These are phyloP conservation scores for Lottia gigantea DNA, from an alignment of 2,888 invertebrate species.

Conservation along the genomic window DNA sequence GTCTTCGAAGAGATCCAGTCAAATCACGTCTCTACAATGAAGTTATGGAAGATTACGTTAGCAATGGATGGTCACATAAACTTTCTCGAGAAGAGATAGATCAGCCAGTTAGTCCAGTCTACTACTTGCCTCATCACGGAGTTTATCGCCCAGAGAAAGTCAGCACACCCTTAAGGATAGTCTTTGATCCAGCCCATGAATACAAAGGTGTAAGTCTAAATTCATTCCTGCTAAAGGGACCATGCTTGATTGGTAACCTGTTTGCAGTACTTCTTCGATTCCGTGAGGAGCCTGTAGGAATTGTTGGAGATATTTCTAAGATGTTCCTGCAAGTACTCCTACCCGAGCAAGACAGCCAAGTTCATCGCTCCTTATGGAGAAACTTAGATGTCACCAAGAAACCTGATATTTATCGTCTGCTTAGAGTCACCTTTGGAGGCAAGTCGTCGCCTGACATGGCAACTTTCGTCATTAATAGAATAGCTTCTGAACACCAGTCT, in stretches of 20 bases:
- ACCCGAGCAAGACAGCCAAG: slow-evolving; percentile 10
- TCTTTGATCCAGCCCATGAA: slow-evolving; percentile 22
- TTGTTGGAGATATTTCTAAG: slow-evolving; percentile 9
- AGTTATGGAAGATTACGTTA: slow-evolving; percentile 1
- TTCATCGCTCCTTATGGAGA: slow-evolving; percentile 20
- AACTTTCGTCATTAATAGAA: slow-evolving; percentile 17
- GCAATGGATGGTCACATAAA: not conserved
- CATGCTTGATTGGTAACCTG: slow-evolving; percentile 19
- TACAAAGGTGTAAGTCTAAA: slow-evolving; percentile 13
- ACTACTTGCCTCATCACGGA: not conserved
- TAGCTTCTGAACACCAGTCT: slow-evolving; percentile 9
- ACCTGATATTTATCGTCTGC: slow-evolving; percentile 13
- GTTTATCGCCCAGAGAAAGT: slow-evolving; percentile 10
- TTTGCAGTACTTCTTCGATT: slow-evolving; percentile 18
- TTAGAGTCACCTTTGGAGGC: not conserved
- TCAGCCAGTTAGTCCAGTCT: not conserved
- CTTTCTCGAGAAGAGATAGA: not conserved
- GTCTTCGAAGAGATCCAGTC: not conserved
- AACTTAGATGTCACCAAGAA: slow-evolving; percentile 15
- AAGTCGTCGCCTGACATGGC: slow-evolving; percentile 8
- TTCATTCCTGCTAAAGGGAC: slow-evolving; percentile 21
- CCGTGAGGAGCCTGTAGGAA: slow-evolving; percentile 6
- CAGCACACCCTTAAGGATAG: slow-evolving; percentile 22
- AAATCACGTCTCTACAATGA: not conserved
- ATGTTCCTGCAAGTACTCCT: not conserved